A percentile compares a stretch with the other conserved stretches of the same genome.
Evolutionary conservation across 1,140 invertebrate genomes (phyloP).

Genomic region (Papilio polytes): DNA sequence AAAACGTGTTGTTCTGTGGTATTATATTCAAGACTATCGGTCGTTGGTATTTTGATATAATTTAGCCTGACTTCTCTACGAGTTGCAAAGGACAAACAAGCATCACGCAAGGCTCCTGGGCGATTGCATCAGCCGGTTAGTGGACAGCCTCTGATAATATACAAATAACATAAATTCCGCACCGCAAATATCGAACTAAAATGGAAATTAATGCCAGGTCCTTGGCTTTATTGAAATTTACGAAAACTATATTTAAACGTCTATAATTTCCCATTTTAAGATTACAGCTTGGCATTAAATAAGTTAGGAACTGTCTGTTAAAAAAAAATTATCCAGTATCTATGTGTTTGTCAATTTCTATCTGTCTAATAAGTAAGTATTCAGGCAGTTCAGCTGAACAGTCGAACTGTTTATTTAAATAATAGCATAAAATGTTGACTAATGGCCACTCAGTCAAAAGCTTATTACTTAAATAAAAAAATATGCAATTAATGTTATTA

Average conservation of each 20-base stretch:
- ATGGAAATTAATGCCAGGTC: background rate
- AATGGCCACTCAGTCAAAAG: background rate
- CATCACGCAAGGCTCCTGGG: constrained; percentile 63
- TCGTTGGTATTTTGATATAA: constrained; percentile 51
- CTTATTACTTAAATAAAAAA: background rate
- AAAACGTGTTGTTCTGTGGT: background rate
- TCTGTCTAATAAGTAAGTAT: no score
- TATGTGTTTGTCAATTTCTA: no score
- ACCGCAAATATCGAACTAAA: background rate
- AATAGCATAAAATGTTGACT: background rate
- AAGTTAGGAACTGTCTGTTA: no score
- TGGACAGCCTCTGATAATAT: constrained; percentile 60
- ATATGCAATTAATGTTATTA: background rate
- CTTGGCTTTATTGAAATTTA: background rate
- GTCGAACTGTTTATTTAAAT: no score
- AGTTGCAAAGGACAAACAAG: constrained; percentile 58
- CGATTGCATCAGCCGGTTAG: constrained; percentile 76
- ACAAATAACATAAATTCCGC: background rate
- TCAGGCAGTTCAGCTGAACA: no score
- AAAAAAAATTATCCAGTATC: no score
- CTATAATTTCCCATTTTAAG: background rate
- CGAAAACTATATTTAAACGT: background rate
- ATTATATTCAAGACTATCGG: constrained; percentile 42
- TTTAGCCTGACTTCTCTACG: constrained; percentile 53
- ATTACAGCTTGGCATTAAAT: no score